These are phyloP conservation scores for Metacarcinus magister DNA, from an alignment of 2,888 invertebrate genomes.

Conservation along the genomic window DNA sequence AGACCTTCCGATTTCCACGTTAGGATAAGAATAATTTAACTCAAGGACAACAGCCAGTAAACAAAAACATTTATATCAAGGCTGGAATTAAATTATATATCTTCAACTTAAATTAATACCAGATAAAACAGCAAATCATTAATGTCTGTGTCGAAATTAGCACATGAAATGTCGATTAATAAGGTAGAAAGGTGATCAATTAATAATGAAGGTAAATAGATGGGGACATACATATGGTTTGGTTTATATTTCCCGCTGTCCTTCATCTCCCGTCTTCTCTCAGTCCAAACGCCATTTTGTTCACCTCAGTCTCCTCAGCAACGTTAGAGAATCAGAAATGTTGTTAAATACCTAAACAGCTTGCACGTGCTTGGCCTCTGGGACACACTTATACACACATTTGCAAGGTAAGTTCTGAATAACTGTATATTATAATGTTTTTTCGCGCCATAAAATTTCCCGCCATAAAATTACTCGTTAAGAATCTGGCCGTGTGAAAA, in stretches of 20 bases:
- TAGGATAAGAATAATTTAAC: neutral
- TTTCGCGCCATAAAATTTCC: neutral
- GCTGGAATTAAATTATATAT: no score
- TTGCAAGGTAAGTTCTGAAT: neutral
- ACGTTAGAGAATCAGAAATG: neutral
- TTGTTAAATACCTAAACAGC: neutral
- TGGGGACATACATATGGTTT: no score
- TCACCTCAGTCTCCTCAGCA: neutral
- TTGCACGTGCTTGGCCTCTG: neutral
- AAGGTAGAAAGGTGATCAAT: no score
- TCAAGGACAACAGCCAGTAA: neutral
- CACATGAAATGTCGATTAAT: no score
- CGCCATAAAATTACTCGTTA: neutral
- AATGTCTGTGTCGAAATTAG: no score
- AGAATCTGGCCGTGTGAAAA: neutral
- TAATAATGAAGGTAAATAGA: no score
- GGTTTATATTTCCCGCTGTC: neutral
- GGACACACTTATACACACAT: neutral
- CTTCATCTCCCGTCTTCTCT: neutral
- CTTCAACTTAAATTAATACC: no score
- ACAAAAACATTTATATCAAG: neutral
- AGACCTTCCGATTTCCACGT: neutral
- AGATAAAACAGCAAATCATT: no score
- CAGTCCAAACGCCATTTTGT: neutral
- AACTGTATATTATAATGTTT: neutral